A percentile compares a stretch with the other conserved stretches of the same genome.
These are phyloP conservation scores for Probaryconus sp. DNA, from an alignment of 1,140 invertebrate species.

Conservation along the genomic window DNA sequence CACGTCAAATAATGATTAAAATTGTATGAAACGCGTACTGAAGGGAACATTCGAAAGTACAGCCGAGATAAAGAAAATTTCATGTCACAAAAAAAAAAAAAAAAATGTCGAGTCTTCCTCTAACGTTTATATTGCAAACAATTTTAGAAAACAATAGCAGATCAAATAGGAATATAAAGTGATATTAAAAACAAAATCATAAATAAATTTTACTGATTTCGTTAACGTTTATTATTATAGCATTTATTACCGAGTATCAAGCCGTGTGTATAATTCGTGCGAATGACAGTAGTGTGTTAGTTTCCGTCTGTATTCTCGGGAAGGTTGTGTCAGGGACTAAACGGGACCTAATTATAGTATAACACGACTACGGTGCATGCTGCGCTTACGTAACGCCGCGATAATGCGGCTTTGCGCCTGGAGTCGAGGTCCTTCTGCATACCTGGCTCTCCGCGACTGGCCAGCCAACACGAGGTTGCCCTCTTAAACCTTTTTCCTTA, in stretches of 20 bases:
- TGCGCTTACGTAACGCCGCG: constrained; percentile 69
- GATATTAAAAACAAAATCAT: too few species aligned
- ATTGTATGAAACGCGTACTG: too few species aligned
- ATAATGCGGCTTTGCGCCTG: constrained; percentile 62
- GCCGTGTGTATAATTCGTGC: constrained; percentile 55
- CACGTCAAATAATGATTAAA: constrained; percentile 26
- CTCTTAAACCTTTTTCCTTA: too few species aligned
- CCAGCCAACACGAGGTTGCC: constrained; percentile 19
- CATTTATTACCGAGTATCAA: constrained; percentile 58
- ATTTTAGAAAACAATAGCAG: too few species aligned
- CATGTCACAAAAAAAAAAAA: too few species aligned
- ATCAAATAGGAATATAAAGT: too few species aligned
- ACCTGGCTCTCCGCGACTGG: constrained; percentile 54
- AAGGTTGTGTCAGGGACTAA: constrained; percentile 59
- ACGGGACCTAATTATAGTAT: constrained; percentile 69
- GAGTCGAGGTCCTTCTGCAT: constrained; percentile 62
- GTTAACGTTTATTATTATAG: constrained; percentile 62
- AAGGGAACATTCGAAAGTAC: too few species aligned
- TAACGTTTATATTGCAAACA: too few species aligned
- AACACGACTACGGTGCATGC: constrained; percentile 65
- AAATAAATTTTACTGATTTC: constrained; percentile 45
- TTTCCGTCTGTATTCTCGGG: constrained; percentile 28
- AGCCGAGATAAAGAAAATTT: too few species aligned
- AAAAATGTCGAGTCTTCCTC: too few species aligned
- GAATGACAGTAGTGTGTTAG: constrained; percentile 41